Evolutionary conservation across 2,888 invertebrate genomes (phyloP), one percentile per base, ranked within the genome.

Genomic region (Acanthosepion esculentum): DNA sequence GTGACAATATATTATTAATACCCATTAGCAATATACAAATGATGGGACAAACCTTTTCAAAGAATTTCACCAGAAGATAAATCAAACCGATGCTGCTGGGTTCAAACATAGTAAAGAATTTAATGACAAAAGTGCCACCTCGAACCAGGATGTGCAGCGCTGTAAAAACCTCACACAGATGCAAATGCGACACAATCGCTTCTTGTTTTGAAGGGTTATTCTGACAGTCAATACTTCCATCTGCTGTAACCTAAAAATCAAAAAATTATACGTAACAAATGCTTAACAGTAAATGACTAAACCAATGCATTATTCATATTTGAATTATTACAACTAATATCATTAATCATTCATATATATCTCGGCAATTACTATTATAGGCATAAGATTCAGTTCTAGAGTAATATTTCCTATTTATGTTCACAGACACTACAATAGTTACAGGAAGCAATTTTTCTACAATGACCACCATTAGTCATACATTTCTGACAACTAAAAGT

Each of bases 141-240:
- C 98, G 96, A 94, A 98, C 97, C 29, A 99, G 98, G 50, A 98
- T 97, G 94, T 98, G 98, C 41, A 99, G 97, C 0, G 99, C 99
- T 7, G 98, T 98, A 5, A 98, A 97, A 15, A 98, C 98, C 98
- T 99, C 99, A 97, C 99, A 98, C 96, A 98, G 98, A 96, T 99
- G 98, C 23, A 99, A 98, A 8, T 98, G 98, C 18, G 98, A 98
- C 0, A 99, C 99, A 1, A 98, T 98, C 95, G 97, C 98, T 97
- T 99, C 99, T 97, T 99, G 99, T 96, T 98, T 98, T 91, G 98
- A 99, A 0, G 99, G 99, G 96, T 98, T 98, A 94, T 98, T 98
- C 95, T 98, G 98, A 97, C 99, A 99, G 97, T 99, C 98, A 59
- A 99, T 98, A 96, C 99, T 99, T 1, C 99, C 99, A 98, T 99